Evolutionary conservation across 2,113 vertebrate species (phyloP).

Genomic region (Mystacornis crossleyi): DNA sequence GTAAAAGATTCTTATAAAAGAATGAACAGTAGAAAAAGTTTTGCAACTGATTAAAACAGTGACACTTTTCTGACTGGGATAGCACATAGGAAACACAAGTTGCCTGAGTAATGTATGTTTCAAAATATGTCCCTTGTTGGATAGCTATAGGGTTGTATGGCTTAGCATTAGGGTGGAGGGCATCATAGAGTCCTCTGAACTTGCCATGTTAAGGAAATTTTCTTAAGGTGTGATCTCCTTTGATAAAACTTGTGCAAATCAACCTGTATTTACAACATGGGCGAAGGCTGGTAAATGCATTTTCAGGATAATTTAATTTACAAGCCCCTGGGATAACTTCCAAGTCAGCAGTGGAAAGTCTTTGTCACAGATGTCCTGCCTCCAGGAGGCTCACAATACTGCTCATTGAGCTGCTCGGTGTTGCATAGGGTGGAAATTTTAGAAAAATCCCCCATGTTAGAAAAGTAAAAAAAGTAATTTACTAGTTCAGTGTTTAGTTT

Average conservation of each 20-base stretch:
- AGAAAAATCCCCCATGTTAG: constrained; percentile 7
- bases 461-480: background rate
- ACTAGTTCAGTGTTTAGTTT: background rate
- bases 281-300: background rate
- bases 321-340: background rate
- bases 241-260: background rate
- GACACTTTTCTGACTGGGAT: background rate
- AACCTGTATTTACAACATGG: background rate
- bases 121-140: background rate
- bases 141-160: background rate
- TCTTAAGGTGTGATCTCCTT: background rate
- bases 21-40: background rate
- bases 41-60: background rate
- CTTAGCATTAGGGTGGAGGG: background rate
- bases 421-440: background rate
- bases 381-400: background rate
- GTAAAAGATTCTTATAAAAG: background rate
- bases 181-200: background rate
- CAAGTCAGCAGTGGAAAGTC: background rate
- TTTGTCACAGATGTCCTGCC: background rate
- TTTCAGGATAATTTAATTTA: background rate
- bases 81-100: background rate
- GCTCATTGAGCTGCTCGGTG: background rate
- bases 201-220: background rate
- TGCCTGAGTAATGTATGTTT: background rate